These are phyloP conservation scores for Thumatha senex DNA, from an alignment of 2,888 invertebrate genomes.

Conservation along the genomic window DNA sequence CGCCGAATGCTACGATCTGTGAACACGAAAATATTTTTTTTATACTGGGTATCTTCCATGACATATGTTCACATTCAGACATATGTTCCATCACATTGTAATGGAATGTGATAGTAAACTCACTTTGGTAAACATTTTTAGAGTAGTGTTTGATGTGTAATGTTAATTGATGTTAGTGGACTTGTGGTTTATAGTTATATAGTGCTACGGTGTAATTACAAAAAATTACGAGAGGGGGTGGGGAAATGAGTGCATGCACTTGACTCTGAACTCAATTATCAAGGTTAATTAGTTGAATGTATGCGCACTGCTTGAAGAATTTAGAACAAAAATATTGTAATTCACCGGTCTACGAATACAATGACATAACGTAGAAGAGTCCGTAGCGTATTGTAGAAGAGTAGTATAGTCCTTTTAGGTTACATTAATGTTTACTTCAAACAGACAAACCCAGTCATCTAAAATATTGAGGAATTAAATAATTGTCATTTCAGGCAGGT, in stretches of 20 bases:
- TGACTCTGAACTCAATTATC: slow-evolving; percentile 11
- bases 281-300: background rate
- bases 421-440: too few species aligned
- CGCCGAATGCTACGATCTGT: slow-evolving; percentile 69
- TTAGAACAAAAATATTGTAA: too few species aligned
- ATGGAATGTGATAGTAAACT: slow-evolving; percentile 14
- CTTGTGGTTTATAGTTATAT: slow-evolving; percentile 35
- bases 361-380: background rate
- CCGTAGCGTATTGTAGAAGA: too few species aligned
- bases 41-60: too few species aligned
- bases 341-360: background rate
- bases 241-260: slow-evolving; percentile 17
- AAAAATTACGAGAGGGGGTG: slow-evolving; percentile 24
- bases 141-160: slow-evolving; percentile 24
- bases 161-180: slow-evolving; percentile 39
- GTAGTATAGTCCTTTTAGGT: too few species aligned
- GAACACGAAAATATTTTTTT: slow-evolving; percentile 10
- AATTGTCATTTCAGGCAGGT: too few species aligned
- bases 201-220: slow-evolving; percentile 10
- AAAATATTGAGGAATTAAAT: too few species aligned
- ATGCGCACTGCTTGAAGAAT: background rate
- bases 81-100: too few species aligned
- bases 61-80: too few species aligned
- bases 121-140: slow-evolving; percentile 49
- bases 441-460: too few species aligned